Evolutionary conservation across 2,797 vertebrate genomes (phyloP).

Genomic region (Manis crassicaudata): DNA sequence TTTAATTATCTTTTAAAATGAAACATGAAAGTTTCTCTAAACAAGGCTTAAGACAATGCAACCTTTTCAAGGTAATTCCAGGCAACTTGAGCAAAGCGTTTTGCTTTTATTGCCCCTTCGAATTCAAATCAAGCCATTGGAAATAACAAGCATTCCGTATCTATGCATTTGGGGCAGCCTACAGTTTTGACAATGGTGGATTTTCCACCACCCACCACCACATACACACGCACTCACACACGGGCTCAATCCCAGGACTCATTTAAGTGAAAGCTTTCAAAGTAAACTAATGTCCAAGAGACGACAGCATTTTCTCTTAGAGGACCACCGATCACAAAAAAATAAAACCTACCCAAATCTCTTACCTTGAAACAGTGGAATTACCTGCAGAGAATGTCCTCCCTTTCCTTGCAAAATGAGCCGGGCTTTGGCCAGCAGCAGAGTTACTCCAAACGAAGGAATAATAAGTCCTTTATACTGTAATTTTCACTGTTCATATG

Average conservation of each 20-base stretch:
- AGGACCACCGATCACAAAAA: constrained; percentile 79
- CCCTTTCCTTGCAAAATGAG: constrained; percentile 72
- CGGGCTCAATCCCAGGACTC: constrained; percentile 21
- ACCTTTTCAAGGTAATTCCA: constrained; percentile 47
- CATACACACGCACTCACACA: background rate
- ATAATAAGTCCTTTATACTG: constrained; percentile 80
- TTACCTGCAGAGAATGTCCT: constrained; percentile 83
- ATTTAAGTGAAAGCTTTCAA: constrained; percentile 68
- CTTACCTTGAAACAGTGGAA: constrained; percentile 87
- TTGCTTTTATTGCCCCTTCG: constrained; percentile 18
- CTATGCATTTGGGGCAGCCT: constrained; percentile 68
- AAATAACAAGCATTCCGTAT: constrained; percentile 62
- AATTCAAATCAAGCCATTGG: constrained; percentile 80
- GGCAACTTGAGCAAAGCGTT: constrained; percentile 24
- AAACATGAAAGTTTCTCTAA: constrained; percentile 69
- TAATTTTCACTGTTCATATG: constrained; percentile 84
- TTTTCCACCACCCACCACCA: constrained; percentile 43
- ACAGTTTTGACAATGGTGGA: constrained; percentile 70
- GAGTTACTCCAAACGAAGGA: constrained; percentile 81
- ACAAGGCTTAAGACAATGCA: constrained; percentile 22
- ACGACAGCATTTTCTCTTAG: constrained; percentile 72
- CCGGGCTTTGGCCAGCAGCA: constrained; percentile 76
- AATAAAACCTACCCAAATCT: constrained; percentile 74
- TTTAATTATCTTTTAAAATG: background rate
- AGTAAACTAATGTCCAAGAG: constrained; percentile 82